Conservation (phyloP, 2,888 invertebrate genomes). For the Blastobasis lacticolella region DNA sequence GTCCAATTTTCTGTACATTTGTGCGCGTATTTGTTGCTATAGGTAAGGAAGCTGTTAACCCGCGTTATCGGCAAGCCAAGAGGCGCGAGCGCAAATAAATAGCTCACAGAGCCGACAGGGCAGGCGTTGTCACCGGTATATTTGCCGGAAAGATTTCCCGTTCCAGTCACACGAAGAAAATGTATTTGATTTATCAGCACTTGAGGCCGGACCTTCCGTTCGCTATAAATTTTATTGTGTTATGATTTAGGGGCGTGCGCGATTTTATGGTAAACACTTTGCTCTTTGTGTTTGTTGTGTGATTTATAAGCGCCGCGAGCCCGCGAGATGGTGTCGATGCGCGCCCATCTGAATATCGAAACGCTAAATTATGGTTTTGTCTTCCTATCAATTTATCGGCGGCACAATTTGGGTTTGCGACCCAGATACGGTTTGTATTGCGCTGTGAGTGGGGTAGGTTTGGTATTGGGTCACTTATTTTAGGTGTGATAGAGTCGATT, state of each 20-base stretch:
- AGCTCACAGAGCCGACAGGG: constrained; percentile 34
- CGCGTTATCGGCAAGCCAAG: background rate
- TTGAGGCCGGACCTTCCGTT: constrained; percentile 70
- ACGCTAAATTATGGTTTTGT: constrained; percentile 8
- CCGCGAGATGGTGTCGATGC: constrained; percentile 29
- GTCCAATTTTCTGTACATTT: background rate
- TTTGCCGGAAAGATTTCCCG: constrained; percentile 64
- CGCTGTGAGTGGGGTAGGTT: no score
- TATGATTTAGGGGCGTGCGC: constrained; percentile 69
- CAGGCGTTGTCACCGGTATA: constrained; percentile 40
- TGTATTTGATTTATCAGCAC: constrained; percentile 71
- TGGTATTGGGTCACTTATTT: no score
- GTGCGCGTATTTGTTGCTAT: background rate
- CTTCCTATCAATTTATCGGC: background rate
- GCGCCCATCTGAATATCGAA: constrained; percentile 22
- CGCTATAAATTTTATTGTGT: constrained; percentile 72
- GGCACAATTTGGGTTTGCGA: no score
- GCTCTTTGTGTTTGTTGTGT: constrained; percentile 58
- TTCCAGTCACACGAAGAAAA: constrained; percentile 65
- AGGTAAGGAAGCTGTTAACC: background rate
- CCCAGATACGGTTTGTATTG: no score
- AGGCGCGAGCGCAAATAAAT: constrained; percentile 6
- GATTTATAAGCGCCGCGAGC: constrained; percentile 46
- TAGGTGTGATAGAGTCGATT: background rate
- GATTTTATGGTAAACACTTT: constrained; percentile 72